Percentiles rank a stretch among this genome's conserved stretches.
Evolutionary conservation across 2,888 invertebrate genomes (phyloP).

Genomic region (Elmis aenea): DNA sequence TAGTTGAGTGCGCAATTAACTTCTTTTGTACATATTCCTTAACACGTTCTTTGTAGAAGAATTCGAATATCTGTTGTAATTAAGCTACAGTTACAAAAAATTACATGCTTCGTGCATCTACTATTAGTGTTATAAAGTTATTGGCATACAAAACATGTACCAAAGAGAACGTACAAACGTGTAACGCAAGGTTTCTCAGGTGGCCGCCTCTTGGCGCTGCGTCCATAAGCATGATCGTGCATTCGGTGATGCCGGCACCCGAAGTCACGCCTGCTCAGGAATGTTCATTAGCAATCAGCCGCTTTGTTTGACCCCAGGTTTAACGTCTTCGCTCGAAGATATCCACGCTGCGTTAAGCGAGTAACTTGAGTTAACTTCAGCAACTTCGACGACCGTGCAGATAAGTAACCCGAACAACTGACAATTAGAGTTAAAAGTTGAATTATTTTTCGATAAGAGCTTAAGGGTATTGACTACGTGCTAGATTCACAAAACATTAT

Average conservation of each 20-base stretch:
- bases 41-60: no score
- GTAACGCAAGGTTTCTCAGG: constrained; percentile 9
- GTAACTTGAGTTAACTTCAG: no score
- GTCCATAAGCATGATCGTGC: constrained; percentile 12
- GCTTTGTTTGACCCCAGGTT: constrained; percentile 30
- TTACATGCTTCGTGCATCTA: not conserved
- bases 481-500: no score
- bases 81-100: no score
- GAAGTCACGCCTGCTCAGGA: constrained; percentile 28
- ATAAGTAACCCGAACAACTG: no score
- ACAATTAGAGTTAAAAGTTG: no score
- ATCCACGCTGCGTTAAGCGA: constrained; percentile 21
- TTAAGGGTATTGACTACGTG: no score
- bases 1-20: no score
- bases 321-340: constrained; percentile 21
- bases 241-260: constrained; percentile 10
- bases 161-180: constrained; percentile 9
- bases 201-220: constrained; percentile 12
- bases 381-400: no score
- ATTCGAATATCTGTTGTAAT: no score
- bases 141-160: not conserved
- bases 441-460: no score
- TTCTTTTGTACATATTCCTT: no score
- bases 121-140: not conserved
- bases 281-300: constrained; percentile 34